These are phyloP conservation scores for Spilogale gracilis DNA, from an alignment of 2,113 vertebrate species.

Conservation along the genomic window DNA sequence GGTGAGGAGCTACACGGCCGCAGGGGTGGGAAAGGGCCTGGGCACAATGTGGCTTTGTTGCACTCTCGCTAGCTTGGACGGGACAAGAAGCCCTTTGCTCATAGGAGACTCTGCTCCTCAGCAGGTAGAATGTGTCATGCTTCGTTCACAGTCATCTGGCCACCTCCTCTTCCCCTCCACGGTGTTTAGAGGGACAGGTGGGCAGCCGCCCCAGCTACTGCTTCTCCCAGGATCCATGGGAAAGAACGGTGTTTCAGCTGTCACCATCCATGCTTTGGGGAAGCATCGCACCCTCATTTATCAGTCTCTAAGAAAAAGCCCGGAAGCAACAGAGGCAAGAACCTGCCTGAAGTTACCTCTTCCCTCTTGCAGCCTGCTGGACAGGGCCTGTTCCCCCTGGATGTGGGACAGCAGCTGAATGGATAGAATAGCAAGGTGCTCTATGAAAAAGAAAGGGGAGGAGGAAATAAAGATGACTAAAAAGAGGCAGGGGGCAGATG, in stretches of 20 bases:
- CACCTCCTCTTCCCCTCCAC: not conserved
- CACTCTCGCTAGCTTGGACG: not conserved
- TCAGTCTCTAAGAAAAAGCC: not conserved
- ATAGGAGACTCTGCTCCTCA: not conserved
- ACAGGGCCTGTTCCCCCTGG: not conserved
- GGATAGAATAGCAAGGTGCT: not conserved
- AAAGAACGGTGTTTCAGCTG: not conserved
- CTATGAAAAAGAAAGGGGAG: not conserved
- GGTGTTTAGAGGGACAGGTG: not conserved
- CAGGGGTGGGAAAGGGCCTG: not conserved
- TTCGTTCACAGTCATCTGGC: not conserved
- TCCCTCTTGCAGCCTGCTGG: not conserved
- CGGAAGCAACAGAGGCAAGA: not conserved
- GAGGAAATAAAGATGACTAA: not conserved
- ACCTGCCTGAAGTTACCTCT: not conserved
- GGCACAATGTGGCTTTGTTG: not conserved
- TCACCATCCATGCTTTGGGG: not conserved
- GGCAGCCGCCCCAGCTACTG: not conserved
- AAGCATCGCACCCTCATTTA: not conserved
- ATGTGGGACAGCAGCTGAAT: not conserved
- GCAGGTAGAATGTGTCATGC: accelerated
- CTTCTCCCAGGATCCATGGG: not conserved
- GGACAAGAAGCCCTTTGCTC: not conserved
- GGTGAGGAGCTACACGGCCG: accelerated
- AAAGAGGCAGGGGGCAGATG: not conserved